Evolutionary conservation across 1,140 invertebrate species (phyloP), one percentile per base, ranked within the genome.

Genomic region (Drosophila biarmipes): DNA sequence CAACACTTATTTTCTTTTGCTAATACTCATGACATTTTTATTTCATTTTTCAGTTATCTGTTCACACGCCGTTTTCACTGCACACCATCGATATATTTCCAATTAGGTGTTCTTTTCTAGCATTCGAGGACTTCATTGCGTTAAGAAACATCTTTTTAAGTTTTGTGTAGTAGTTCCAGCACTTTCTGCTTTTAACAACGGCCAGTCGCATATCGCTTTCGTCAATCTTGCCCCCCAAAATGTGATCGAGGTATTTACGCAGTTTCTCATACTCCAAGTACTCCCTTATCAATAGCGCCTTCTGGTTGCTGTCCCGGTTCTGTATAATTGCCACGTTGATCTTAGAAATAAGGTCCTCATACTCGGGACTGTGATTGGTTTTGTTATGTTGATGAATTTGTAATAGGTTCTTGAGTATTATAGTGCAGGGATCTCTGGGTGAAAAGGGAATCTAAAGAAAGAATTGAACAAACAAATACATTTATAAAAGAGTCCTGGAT

Each of bases 141-240:
- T 21, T 54, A 3, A 40, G 12, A 27, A 54, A 54, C 52, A 38
- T 54, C n/a, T 17, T 21, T 40, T 54, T 54, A 11, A 54, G 14
- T 54, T 40, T 54, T 12, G 52, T 54, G 21, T 54, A 54, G 21
- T 54, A 54, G 14, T 38, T 40, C 52, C 52, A 54, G 27, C 52
- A 54, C 5, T 54, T 54, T 54, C 17, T 38, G 24, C 52, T 37
- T 24, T 54, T 54, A 24, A 40, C 52, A 7, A 40, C 21, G 15
- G 52, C 52, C 2, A 54, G 35, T 15, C 52, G 35, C 52, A 54
- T 54, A 27, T 54, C 52, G 15, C 52, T 29, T 38, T 54, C 52
- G 10, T 38, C 35, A 27, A 54, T 54, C 37, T 54, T 54, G 11
- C 52, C 52, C 8, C 6, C 15, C n/a, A 54, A 38, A 38, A 54